phyloP scores from a whole-genome alignment of 2,113 vertebrate species.

The Heloderma charlesbogerti region DNA sequence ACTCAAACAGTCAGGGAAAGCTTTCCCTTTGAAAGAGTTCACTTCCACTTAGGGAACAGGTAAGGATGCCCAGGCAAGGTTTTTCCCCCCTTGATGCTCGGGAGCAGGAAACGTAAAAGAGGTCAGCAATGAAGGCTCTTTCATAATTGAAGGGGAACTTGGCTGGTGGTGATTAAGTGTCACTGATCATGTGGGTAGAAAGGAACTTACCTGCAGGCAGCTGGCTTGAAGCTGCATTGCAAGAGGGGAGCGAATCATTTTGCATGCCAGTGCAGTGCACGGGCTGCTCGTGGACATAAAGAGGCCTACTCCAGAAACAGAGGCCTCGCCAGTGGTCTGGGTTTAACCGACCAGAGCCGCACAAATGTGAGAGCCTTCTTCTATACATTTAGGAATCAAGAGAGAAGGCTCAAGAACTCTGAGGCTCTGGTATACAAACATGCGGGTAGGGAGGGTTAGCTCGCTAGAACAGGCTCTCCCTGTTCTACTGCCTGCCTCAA shows the following conservation, averaged over 20 bases:
- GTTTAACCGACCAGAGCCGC: background rate
- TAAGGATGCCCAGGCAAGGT: slow-evolving; percentile 12
- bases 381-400: background rate
- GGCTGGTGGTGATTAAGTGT: background rate
- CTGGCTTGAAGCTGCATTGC: background rate
- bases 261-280: background rate
- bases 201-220: slow-evolving; percentile 16
- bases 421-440: background rate
- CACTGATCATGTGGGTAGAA: slow-evolving; percentile 3
- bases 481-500: background rate
- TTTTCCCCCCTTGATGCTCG: slow-evolving; percentile 48
- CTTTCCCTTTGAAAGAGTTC: slow-evolving; percentile 49
- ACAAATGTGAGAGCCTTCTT: background rate
- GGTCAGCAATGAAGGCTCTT: slow-evolving; percentile 54
- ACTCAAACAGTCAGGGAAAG: slow-evolving; percentile 48
- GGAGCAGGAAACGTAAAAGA: slow-evolving; percentile 48
- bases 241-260: background rate
- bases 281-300: background rate
- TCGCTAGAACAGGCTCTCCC: background rate
- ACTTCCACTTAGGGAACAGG: slow-evolving; percentile 33
- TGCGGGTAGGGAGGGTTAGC: background rate
- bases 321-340: background rate
- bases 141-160: slow-evolving; percentile 43
- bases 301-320: background rate
- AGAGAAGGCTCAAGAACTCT: background rate